Base-by-base conservation (phyloP, 2,888 invertebrate species). In the Heliconius sara region DNA sequence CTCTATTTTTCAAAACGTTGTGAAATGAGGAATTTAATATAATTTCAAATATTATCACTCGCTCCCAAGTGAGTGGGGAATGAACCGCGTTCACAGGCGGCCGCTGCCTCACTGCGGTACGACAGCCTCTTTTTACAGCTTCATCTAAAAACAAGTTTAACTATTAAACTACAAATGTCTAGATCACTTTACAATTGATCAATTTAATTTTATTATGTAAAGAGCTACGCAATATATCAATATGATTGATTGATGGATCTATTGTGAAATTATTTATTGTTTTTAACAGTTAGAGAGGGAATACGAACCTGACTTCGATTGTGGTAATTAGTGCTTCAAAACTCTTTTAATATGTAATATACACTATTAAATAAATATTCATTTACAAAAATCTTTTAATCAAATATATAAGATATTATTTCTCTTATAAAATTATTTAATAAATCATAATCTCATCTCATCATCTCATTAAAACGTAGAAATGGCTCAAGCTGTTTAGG, bases 161-260 rank as follows among this genome's bases (percentile, higher is more conserved):
- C 43, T 70, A 43, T 13, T n/a, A 43, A 70, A 43, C 43, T 25
- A n/a, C 34, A 52, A 72, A 52, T 30, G 60, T 34, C 73, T 73
- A 34, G n/a, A 73, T 72, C 52, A 57, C 30, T 34, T 34, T n/a
- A 34, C 57, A 73, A 39, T 60, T 60, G 57, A 34, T 73, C 60
- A 73, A 25, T 60, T 73, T 60, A 60, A 39, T 60, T 73, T 25
- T 25, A 73, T 60, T 60, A 34, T 73, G 16, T 73, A 60, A 60
- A 73, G 72, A 72, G 72, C 27, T 68, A 68, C n/a, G 6, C 12
- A 22, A 68, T 43, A 43, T 68, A 16, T 47, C n/a, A 47, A 70
- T 22, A 70, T 16, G 25, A 70, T 70, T 16, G 25, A 70, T 70
- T 47, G 70, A 70, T 16, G 7, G 68, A 1, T 39, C 39, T 43